Conservation (phyloP, 2,797 vertebrate species). For the Micromesistius poutassou region DNA sequence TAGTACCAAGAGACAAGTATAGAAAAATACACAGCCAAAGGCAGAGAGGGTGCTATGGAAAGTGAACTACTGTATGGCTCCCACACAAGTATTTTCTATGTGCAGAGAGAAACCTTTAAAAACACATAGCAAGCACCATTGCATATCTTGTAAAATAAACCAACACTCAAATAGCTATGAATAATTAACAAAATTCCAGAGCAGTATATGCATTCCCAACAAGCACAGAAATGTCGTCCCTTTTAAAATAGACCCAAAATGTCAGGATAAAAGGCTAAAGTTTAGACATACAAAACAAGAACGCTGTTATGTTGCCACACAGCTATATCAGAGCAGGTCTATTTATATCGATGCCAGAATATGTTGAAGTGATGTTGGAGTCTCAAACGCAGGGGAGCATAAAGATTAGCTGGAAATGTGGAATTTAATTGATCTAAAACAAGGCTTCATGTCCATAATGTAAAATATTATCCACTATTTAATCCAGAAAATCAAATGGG, state of each 20-base stretch:
- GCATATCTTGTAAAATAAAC: background rate
- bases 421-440: background rate
- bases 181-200: background rate
- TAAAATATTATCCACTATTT: no score
- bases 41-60: conserved; percentile 16
- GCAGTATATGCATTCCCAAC: background rate
- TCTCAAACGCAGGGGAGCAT: background rate
- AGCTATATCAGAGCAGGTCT: background rate
- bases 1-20: conserved; percentile 35
- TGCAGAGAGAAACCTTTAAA: background rate
- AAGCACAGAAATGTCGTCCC: background rate
- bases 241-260: background rate
- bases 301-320: background rate
- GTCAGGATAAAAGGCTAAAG: background rate
- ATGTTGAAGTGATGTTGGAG: background rate
- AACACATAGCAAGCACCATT: background rate
- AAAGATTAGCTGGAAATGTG: background rate
- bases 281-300: background rate
- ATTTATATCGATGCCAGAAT: background rate
- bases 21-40: conserved; percentile 37
- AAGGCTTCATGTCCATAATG: no score
- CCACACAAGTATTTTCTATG: background rate
- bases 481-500: no score
- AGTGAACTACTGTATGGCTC: conserved; percentile 1
- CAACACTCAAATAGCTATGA: conserved; percentile 3